Evolutionary conservation across 2,797 vertebrate genomes (phyloP).

Genomic region (Hoplostethus atlanticus): DNA sequence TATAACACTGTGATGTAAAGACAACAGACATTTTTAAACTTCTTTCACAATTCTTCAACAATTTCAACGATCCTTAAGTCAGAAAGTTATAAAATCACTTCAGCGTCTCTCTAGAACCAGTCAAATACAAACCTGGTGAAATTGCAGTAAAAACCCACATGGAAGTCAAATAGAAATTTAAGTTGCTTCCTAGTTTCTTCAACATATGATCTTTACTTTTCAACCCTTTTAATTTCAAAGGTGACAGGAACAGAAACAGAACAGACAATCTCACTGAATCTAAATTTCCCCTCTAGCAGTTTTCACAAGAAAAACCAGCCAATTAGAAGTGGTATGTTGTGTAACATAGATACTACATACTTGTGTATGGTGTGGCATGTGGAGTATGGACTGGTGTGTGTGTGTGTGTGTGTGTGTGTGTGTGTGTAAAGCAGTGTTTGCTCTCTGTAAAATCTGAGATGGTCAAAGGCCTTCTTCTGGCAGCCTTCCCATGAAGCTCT

Average conservation of each 20-base stretch:
- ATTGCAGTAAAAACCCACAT: too few relatives aligned
- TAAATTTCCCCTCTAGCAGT: not conserved
- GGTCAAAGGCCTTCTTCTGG: slow-evolving; percentile 24
- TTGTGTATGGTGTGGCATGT: slow-evolving; percentile 4
- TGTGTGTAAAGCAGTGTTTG: not conserved
- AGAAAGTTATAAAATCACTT: too few relatives aligned
- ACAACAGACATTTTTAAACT: not conserved
- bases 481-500: not conserved
- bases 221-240: not conserved
- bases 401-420: not conserved
- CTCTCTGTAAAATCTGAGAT: slow-evolving; percentile 2
- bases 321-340: slow-evolving; percentile 11
- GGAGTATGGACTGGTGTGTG: not conserved
- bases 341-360: slow-evolving; percentile 6
- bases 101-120: too few relatives aligned
- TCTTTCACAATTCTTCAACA: not conserved
- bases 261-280: not conserved
- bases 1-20: slow-evolving; percentile 24
- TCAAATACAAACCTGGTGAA: too few relatives aligned
- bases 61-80: not conserved
- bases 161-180: too few relatives aligned
- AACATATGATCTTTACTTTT: not conserved
- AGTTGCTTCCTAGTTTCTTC: too few relatives aligned
- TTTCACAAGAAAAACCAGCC: not conserved
- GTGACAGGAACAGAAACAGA: not conserved